Base-by-base conservation (phyloP, 2,888 invertebrate species). In the Cheilosia vernalis region DNA sequence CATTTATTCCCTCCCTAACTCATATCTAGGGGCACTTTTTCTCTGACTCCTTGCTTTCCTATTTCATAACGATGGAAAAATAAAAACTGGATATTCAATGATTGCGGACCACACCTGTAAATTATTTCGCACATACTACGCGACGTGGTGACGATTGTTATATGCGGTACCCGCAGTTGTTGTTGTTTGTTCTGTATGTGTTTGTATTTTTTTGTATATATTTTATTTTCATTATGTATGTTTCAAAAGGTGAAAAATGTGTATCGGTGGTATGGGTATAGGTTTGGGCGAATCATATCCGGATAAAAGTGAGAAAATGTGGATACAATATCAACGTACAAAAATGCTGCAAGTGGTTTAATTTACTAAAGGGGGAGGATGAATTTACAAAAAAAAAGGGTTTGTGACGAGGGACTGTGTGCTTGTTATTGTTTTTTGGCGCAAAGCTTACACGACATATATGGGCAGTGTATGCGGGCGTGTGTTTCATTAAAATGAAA, bases 61-160 rank as follows among this genome's bases (percentile, higher is more conserved):
- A 30, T n/a, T 30, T 40, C 30, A 30, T 30, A 19, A 30, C 30
- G 17, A 10, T 33, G 70, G 24, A 67, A 66, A 42, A 76, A 24
- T 30, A 27, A 40, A 60, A 66, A 53, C 49, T 40, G 47, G 53
- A 69, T 74, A 67, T 60, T 80, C 80, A 61, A 64, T 80, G 73
- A 80, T 80, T 81, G 58, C 64, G 47, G 66, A 47, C 55, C 69
- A 67, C 73, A 83, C 83, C 83, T 78, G 83, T 63, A 63, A 78
- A 66, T 73, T 64, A 82, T 72, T 60, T 63, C 47, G 27, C 70
- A 72, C 24, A 51, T 51, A 40, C 21, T 19, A 42, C 27, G 17
- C 69, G 56, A 58, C 17, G 27, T 37, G 44, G 67, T 30, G 64
- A 73, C 73, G 60, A 73, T 80, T 66, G 60, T 60, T 40, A 66